A percentile compares a stretch with the other conserved stretches of the same genome.
Conservation (phyloP, 1,140 invertebrate genomes). For the Bombus breviceps region DNA sequence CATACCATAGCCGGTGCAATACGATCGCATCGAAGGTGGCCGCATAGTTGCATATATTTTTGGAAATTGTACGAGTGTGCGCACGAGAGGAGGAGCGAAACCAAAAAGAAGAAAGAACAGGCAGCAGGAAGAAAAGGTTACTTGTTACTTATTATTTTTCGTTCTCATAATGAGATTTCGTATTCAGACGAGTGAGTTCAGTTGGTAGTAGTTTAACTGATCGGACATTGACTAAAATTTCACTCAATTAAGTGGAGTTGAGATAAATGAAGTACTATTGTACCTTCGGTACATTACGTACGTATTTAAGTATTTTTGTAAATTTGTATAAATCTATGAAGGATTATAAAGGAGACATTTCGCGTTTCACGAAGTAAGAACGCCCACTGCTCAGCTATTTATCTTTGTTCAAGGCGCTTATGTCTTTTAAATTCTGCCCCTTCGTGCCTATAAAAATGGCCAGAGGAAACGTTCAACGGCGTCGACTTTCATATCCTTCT, state of each 20-base stretch:
- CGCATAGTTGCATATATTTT: constrained; percentile 76
- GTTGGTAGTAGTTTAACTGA: no score
- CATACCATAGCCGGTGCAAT: not conserved
- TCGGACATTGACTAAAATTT: no score
- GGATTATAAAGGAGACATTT: not conserved
- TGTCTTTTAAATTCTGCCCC: not conserved
- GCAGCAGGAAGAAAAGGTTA: no score
- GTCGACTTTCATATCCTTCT: not conserved
- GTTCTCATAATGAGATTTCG: no score
- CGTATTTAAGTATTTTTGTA: not conserved
- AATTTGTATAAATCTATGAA: not conserved
- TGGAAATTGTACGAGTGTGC: no score
- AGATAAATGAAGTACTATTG: no score
- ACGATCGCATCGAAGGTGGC: constrained; percentile 72
- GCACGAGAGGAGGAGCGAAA: no score
- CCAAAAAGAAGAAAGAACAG: no score
- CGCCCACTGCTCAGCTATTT: not conserved
- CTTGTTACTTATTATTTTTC: no score
- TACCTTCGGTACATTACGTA: not conserved
- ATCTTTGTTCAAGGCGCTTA: not conserved
- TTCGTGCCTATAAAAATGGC: not conserved
- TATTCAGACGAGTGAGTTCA: no score
- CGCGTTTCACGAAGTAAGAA: not conserved
- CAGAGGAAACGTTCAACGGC: not conserved
- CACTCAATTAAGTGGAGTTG: no score